Base-by-base conservation (phyloP, 2,113 vertebrate genomes). In the Argyrosomus japonicus region DNA sequence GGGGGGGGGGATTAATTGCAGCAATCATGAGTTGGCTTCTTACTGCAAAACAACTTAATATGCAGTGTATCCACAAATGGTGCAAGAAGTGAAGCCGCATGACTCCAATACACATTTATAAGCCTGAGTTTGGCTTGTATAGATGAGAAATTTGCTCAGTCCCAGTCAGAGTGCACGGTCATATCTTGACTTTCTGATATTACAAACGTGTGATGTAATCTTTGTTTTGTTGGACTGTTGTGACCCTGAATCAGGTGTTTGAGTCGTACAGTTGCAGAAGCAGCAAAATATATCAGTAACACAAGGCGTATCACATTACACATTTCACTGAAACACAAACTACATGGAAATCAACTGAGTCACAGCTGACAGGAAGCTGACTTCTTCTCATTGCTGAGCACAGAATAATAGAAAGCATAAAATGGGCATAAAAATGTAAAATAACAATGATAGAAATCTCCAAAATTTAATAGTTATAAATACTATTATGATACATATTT, bases 361-460 rank as follows among this genome's bases (percentile, higher is more conserved):
- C 57, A 69, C 45, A 60, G n/a, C 6, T 29, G 60, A 77, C 51
- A 65, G 80, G 79, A 82, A 81, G 56, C 36, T 43, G 19, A 15
- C 43, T 12, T 40, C 11, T 25, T 73, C 51, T 29, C 9, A 7
- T 64, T 5, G 56, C 58, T 65, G 50, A n/a, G 11, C 47, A 4
- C 29, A 18, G 25, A 32, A 50, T 14, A 62, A 48, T 6, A 8
- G 14, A 27, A 18, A 11, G 32, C 4, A 54, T 12, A 25, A 19
- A 7, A 43, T 8, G 21, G 2, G 17, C 50, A 36, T 1, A 15
- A 29, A 51, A n/a, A 63, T 8, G 8, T 62, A 18, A 18, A 43
- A 25, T 18, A 57, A 57, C 32, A 61, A 14, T 29, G 23, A 23
- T 3, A 5, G 3, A 21, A 48, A 3, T 60, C 7, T 40, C 36